Conservation (phyloP, 1,140 invertebrate genomes). For the Wiebesia pumilae region DNA sequence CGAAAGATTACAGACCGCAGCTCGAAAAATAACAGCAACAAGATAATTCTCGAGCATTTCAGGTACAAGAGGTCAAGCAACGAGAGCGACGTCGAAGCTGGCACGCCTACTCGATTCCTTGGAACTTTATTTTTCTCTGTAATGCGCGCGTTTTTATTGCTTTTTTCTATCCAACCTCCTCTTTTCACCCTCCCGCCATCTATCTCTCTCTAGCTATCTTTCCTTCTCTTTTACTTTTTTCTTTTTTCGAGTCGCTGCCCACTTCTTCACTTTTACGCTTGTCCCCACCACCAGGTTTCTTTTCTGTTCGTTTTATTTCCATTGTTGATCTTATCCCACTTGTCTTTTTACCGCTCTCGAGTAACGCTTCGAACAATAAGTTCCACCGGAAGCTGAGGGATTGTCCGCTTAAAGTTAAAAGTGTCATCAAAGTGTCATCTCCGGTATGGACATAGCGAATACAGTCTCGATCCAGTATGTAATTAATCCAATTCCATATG, state of each 20-base stretch:
- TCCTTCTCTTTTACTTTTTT: neutral
- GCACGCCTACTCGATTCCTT: conserved; percentile 43
- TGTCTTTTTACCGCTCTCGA: neutral
- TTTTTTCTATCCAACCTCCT: neutral
- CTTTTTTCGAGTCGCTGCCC: neutral
- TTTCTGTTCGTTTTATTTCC: conserved; percentile 21
- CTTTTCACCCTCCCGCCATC: conserved; percentile 31
- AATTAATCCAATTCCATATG: neutral
- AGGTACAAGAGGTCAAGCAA: neutral
- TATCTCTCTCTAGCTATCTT: neutral
- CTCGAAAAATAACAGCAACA: neutral
- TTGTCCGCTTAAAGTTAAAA: conserved; percentile 54
- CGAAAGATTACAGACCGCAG: neutral
- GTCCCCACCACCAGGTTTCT: conserved; percentile 6
- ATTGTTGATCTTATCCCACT: neutral
- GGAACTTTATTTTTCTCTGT: conserved; percentile 66
- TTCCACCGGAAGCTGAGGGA: conserved; percentile 46
- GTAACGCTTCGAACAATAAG: conserved; percentile 46
- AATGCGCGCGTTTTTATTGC: conserved; percentile 58
- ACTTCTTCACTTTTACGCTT: conserved; percentile 21
- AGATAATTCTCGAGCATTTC: neutral
- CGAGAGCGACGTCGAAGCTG: neutral
- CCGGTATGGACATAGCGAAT: neutral
- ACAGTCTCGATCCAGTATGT: neutral
- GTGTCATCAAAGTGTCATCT: conserved; percentile 44